Base-by-base conservation (phyloP, 2,888 invertebrate genomes). In the Idaea biselata region DNA sequence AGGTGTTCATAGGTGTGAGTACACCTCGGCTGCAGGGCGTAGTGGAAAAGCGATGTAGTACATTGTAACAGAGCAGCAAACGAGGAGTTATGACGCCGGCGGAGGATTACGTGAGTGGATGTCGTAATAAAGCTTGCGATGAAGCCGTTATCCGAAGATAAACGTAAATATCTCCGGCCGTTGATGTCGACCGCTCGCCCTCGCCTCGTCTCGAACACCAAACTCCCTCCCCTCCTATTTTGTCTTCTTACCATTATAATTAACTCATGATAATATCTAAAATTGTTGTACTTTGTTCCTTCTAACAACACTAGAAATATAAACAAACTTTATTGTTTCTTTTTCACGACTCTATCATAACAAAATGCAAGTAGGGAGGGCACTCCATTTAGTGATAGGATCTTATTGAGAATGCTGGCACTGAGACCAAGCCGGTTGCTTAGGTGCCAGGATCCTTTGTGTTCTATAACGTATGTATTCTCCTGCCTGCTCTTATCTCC, bases 61-160 rank as follows among this genome's bases (percentile, higher is more conserved):
- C 89, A 89, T 86, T 89, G 90, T 90, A 89, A 81, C 85, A 81
- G 79, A 80, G 80, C 83, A 83, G 84, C 88, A 91, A 91, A 92
- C 89, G 88, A 91, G 89, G 83, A 91, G 89, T 92, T 92, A 92
- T 92, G 91, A 91, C 88, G 87, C 85, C 85, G 84, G 80, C 85
- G 85, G 89, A 88, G 89, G 91, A 91, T 91, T 91, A 92, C 91
- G 91, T 91, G 91, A 92, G 92, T 91, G 91, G 92, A 91, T 91
- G 91, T 88, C 87, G 91, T 91, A 91, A 92, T 92, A 92, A 91
- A 92, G 92, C 91, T 91, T 89, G 91, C 89, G 90, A 91, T 92
- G 91, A 91, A 91, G 91, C 89, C 90, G 89, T 91, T 91, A 89
- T 87, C 88, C 90, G 86, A 86, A 92, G 91, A 91, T 92, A 91